phyloP scores from a whole-genome alignment of 2,113 vertebrate species.

The Poeciliopsis retropinna region DNA sequence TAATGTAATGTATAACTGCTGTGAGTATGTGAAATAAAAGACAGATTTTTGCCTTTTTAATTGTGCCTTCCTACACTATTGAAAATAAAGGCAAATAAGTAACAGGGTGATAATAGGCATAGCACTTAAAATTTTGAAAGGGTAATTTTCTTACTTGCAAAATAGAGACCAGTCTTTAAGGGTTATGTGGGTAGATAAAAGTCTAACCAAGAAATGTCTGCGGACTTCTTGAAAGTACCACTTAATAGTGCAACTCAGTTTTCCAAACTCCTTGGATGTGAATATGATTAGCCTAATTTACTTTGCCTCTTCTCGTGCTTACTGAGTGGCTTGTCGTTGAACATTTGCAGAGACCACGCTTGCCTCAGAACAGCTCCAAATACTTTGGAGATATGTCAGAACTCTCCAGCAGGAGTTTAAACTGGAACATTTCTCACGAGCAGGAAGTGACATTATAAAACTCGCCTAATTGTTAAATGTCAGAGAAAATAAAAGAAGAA shows the following conservation, averaged over 20 bases:
- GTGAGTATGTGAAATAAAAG: no score
- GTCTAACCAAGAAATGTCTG: conserved; percentile 12
- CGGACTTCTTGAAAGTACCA: conserved; percentile 9
- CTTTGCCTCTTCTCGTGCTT: background rate
- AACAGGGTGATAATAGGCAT: background rate
- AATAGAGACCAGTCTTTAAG: background rate
- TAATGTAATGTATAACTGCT: no score
- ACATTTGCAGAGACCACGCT: conserved; percentile 20
- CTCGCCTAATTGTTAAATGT: conserved; percentile 52
- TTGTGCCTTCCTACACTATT: background rate
- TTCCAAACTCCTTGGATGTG: conserved; percentile 10
- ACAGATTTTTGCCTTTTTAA: background rate
- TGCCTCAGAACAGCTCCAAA: conserved; percentile 26
- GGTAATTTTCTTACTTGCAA: background rate
- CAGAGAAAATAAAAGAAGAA: conserved; percentile 29
- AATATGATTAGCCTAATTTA: conserved; percentile 39
- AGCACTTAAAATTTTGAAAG: background rate
- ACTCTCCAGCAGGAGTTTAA: conserved; percentile 42
- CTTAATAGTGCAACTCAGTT: background rate
- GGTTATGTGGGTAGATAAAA: background rate
- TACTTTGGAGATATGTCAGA: conserved; percentile 48
- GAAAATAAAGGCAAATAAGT: background rate
- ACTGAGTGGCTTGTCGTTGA: conserved; percentile 19
- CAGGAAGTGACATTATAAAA: conserved; percentile 43
- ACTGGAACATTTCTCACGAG: conserved; percentile 27